Evolutionary conservation across 2,113 vertebrate species (phyloP), one percentile per base, ranked within the genome.

Genomic region (Benitochromis conjunctus): DNA sequence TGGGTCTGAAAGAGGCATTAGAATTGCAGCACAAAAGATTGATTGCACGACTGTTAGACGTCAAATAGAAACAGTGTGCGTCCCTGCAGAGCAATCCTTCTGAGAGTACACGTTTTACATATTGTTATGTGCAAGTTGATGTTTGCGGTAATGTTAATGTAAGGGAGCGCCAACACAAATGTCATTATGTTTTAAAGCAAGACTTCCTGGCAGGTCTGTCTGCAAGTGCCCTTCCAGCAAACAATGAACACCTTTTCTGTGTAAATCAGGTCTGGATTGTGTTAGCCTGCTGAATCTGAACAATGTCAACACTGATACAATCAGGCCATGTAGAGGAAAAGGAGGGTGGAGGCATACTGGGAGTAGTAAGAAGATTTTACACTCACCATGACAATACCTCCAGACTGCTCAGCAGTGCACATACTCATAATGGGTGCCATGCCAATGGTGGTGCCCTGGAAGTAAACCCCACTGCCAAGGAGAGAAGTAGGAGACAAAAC

Each of bases 401-500:
- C 99, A 0, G 99, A 99, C 94, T 99, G 98, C 87, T 99, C 99
- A 1, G 96, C 97, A 0, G 98, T 99, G 89, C 99, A 99, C 98
- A 99, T 99, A 95, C 99, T 99, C 98, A 99, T 99, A 76, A 99
- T 99, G 51, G 99, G 99, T 0, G 99, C 98, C 98, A 99, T 99
- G 94, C 99, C 98, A 18, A 99, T 99, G 92, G 98, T 99, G 5
- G 98, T 99, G 54, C 98, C 99, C 94, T 99, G 99, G 96, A 99
- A 99, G 91, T 98, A 98, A 48, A 99, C 98, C 18, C 99, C 98
- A 1, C 98, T 99, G 94, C 83, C 90, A 92, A 90, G 89, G 56
- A 85, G 54, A 90, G 77, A 82, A n/a, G 48, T 6, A 36, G 43
- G 18, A 34, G 60, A 90, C n/a, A 4, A 31, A 77, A 21, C 41